Evolutionary conservation across 2,888 invertebrate genomes (phyloP), one percentile per base, ranked within the genome.

Genomic region (Bhutanitis thaidina): DNA sequence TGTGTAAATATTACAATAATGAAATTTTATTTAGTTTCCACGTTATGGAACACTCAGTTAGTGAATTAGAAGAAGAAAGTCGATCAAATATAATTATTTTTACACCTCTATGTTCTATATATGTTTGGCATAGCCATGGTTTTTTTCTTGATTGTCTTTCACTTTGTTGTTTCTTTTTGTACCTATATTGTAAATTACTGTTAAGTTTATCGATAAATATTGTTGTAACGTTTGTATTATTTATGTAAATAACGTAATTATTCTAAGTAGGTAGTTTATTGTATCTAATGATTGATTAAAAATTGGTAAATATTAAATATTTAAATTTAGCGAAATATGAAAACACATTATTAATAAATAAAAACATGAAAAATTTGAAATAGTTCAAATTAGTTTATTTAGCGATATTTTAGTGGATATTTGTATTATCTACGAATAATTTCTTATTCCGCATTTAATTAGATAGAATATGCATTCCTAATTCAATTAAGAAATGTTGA

Each of bases 161-260:
- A 63, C 57, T 74, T 75, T 77, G 83, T 87, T 86, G 74, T 80
- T 83, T 82, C 65, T 80, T 86, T 82, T 77, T 60, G 60, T 76
- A 27, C 27, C 27, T 27, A 74, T 63, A 68, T 65, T 84, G 77
- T 81, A 83, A 74, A 79, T 77, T 79, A 66, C 67, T 87, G 88
- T 89, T 89, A 87, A 85, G 87, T 87, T 87, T 87, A 74, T 47
- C 60, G 72, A 65, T 70, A 59, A 71, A 78, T 77, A 81, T 85
- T 80, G 86, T 88, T 89, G 64, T 66, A 68, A 80, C 79, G 78
- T 87, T 82, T 86, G 82, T 87, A 87, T 82, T 86, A 85, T 85
- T 82, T 80, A 74, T 88, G 87, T 88, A 87, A 74, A 88, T 87
- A 88, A 64, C 60, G 55, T 60, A 65, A 65, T 67, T 64, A 64